These are phyloP conservation scores for Dendrolimus punctatus DNA, from an alignment of 1,140 invertebrate genomes.

Conservation along the genomic window DNA sequence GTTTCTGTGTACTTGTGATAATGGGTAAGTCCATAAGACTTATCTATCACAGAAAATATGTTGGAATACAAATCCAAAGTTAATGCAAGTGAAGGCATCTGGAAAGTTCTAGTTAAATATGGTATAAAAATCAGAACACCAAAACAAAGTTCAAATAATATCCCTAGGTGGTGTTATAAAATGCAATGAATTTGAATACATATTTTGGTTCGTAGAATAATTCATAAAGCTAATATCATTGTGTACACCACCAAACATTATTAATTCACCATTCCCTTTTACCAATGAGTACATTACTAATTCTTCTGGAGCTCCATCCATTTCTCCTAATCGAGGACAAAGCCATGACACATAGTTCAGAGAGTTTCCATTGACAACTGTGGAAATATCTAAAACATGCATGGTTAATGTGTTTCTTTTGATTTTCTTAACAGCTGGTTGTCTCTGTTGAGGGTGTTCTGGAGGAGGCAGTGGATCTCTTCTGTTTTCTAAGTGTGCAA, in stretches of 20 bases:
- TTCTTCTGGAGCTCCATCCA: slow-evolving; percentile 84
- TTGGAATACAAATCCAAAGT: no score
- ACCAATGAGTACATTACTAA: slow-evolving; percentile 92
- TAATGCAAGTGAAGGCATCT: no score
- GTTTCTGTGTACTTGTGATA: no score
- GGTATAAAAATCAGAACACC: no score
- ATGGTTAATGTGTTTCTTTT: slow-evolving; percentile 80
- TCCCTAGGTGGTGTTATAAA: slow-evolving; percentile 84
- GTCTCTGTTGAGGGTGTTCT: slow-evolving; percentile 35
- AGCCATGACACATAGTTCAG: slow-evolving; percentile 82
- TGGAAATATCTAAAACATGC: slow-evolving; percentile 90
- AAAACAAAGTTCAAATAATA: slow-evolving; percentile 73
- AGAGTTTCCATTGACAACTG: slow-evolving; percentile 77
- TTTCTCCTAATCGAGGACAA: slow-evolving; percentile 76
- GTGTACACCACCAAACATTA: slow-evolving; percentile 95
- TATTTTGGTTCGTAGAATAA: slow-evolving; percentile 68
- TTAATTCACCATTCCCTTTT: slow-evolving; percentile 90
- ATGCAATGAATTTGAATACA: slow-evolving; percentile 86
- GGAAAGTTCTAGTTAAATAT: no score
- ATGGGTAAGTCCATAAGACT: no score
- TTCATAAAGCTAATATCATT: slow-evolving; percentile 77
- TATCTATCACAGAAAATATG: no score
- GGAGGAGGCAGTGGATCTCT: slow-evolving; percentile 34
- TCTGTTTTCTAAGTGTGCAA: slow-evolving; percentile 60
- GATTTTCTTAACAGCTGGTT: slow-evolving; percentile 61